A percentile compares a stretch with the other conserved stretches of the same genome.
phyloP scores from a whole-genome alignment of 2,113 vertebrate genomes.

The Cathartes aura region DNA sequence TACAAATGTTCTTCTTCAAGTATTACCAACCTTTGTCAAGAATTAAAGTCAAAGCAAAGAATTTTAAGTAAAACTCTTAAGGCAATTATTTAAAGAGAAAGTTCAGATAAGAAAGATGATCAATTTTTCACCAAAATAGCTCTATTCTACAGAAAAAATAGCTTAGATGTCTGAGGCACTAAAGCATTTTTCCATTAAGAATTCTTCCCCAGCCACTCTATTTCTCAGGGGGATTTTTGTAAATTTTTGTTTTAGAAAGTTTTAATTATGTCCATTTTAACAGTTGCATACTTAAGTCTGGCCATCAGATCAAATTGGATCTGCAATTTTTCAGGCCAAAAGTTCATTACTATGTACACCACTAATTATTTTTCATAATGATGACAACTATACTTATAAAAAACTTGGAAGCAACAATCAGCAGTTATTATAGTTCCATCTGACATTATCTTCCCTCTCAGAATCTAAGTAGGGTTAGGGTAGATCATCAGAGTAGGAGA shows the following conservation, averaged over 20 bases:
- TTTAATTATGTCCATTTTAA: neutral
- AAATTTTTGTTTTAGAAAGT: neutral
- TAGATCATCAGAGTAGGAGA: neutral
- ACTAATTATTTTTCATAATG: neutral
- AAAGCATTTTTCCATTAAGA: constrained; percentile 8
- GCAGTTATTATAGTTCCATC: neutral
- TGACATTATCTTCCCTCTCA: neutral
- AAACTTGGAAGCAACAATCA: neutral
- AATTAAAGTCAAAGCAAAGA: neutral
- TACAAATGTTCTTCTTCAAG: neutral
- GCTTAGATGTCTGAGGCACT: neutral
- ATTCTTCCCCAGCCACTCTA: neutral
- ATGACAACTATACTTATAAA: neutral
- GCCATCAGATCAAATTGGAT: neutral
- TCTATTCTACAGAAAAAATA: neutral
- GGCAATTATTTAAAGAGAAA: constrained; percentile 17
- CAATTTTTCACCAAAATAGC: neutral
- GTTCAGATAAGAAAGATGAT: neutral
- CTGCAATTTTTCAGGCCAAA: neutral
- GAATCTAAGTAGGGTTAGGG: neutral
- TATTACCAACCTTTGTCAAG: neutral
- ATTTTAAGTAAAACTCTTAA: neutral
- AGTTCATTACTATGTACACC: neutral
- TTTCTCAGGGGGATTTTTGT: neutral
- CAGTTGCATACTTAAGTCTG: neutral